Evolutionary conservation across 1,140 invertebrate genomes (phyloP), one percentile per base, ranked within the genome.

Genomic region (Diorhabda elongata): DNA sequence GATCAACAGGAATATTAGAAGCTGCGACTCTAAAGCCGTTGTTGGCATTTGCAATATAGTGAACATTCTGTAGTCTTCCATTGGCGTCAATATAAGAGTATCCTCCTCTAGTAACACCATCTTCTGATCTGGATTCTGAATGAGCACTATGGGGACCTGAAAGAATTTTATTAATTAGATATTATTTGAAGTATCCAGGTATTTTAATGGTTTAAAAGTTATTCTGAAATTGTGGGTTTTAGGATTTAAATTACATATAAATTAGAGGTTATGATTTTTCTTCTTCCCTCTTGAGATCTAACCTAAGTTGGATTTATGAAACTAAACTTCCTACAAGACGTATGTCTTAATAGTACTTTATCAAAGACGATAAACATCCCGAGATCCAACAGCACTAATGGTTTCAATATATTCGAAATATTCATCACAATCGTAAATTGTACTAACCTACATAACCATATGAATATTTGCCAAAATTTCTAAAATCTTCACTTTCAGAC

Each of bases 31-130:
- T 82, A 81, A 91, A 91, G 64, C 89, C 90, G 73, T 88, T 83
- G 56, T 83, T 81, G 4, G 84, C 83, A 82, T 91, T 88, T 47
- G 89, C 85, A 43, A 89, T 83, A 77, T 91, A 91, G 66, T 85
- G 82, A 26, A 89, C 87, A 42, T 85, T 85, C 77, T 91, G 89
- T 3, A 89, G 74, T 42, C 88, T 78, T 2, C 89, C 89, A 76
- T 90, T 84, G 6, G 86, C 85, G 76, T 92, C 90, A 41, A 91
- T 82, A 75, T 91, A 91, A 66, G 87, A 88, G 78, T 90, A 91
- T 57, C 85, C 86, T 44, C 90, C 89, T 44, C 85, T 85, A 4
- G 88, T 89, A 44, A 87, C 84, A 4, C 89, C 89, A 77, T 90
- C 88, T 61, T 86, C 80, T 7, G 86, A 84, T 69, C 86, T 85